A percentile compares a stretch with the other conserved stretches of the same genome.
These are phyloP conservation scores for Plusia festucae DNA, from an alignment of 2,888 invertebrate genomes.

Conservation along the genomic window DNA sequence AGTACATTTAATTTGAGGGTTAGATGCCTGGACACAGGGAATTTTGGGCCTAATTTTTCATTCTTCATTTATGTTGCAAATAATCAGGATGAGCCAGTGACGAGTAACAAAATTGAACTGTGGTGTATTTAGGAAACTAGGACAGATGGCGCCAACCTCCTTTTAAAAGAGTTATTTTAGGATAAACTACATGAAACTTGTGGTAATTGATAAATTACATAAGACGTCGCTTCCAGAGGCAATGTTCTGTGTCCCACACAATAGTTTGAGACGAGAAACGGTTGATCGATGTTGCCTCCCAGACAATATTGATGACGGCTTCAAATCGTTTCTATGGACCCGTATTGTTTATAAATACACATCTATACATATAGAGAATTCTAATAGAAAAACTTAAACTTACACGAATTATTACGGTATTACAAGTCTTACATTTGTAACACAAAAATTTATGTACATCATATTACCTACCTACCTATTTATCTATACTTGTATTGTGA, in stretches of 20 bases:
- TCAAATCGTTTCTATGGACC: constrained; percentile 27
- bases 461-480: no score
- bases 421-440: no score
- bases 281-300: constrained; percentile 46
- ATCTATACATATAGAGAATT: no score
- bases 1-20: neutral
- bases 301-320: constrained; percentile 25
- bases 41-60: no score
- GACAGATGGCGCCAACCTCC: no score
- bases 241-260: constrained; percentile 9
- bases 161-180: no score
- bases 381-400: no score
- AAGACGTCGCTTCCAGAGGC: constrained; percentile 20
- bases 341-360: constrained; percentile 21
- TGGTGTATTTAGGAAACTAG: no score
- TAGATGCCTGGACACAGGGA: neutral
- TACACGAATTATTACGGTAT: no score
- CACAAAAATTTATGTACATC: no score
- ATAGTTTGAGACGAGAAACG: constrained; percentile 47
- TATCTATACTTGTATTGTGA: no score
- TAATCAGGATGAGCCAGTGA: neutral
- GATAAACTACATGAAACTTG: neutral
- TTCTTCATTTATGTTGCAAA: neutral
- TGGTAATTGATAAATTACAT: constrained; percentile 7
- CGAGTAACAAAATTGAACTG: neutral